Conservation (phyloP, 2,797 vertebrate species). For the Natrix natrix region DNA sequence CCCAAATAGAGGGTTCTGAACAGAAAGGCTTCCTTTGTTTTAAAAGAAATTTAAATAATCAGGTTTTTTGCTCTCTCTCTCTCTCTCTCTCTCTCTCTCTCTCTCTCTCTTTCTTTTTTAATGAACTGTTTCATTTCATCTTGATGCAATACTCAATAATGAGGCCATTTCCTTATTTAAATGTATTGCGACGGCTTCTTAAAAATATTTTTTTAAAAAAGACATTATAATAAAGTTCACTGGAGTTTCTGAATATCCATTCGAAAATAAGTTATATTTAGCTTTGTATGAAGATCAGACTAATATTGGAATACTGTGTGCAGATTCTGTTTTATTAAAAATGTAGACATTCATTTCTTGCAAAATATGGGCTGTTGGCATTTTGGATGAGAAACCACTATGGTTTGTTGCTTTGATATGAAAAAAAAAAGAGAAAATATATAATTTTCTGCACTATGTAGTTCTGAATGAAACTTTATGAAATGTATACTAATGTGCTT, state of each 20-base stretch:
- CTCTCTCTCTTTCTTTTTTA: slow-evolving; percentile 50
- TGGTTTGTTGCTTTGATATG: slow-evolving; percentile 82
- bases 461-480: slow-evolving; percentile 88
- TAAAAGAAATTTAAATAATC: slow-evolving; percentile 74
- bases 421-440: slow-evolving; percentile 44
- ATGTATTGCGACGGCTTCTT: slow-evolving; percentile 38
- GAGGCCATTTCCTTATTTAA: slow-evolving; percentile 55
- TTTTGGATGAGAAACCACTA: slow-evolving; percentile 80
- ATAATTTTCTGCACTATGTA: slow-evolving; percentile 86
- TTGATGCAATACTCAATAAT: slow-evolving; percentile 54
- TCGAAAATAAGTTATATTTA: slow-evolving; percentile 81
- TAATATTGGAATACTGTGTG: slow-evolving; percentile 78
- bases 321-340: slow-evolving; percentile 74
- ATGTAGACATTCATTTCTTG: slow-evolving; percentile 67
- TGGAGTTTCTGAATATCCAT: slow-evolving; percentile 77
- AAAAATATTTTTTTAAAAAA: slow-evolving; percentile 48
- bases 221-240: slow-evolving; percentile 61
- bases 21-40: slow-evolving; percentile 80
- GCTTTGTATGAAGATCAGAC: slow-evolving; percentile 76
- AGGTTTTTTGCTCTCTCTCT: slow-evolving; percentile 67
- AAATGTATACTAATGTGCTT: slow-evolving; percentile 88
- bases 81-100: slow-evolving; percentile 36
- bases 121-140: slow-evolving; percentile 73
- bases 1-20: slow-evolving; percentile 85
- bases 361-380: slow-evolving; percentile 76